Evolutionary conservation across 2,888 invertebrate species (phyloP), one percentile per base, ranked within the genome.

Genomic region (Andrena bicolor): DNA sequence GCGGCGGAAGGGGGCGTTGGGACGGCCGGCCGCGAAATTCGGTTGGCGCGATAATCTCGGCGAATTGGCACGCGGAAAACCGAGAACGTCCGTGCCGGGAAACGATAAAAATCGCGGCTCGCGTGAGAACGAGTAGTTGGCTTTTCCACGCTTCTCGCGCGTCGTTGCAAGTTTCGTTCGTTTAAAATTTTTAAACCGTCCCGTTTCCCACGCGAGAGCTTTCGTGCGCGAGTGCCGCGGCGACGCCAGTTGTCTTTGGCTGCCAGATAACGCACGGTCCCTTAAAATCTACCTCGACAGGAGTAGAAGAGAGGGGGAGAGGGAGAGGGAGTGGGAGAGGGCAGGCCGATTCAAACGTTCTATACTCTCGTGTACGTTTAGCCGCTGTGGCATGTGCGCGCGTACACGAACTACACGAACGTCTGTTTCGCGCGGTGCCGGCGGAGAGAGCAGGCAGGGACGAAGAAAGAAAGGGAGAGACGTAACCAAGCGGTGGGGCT

Each of bases 211-310:
- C 56, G 56, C 23, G 56, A 26, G 20, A 20, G 51, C n/a, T 20
- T 51, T 20, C 51, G 51, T 51, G 51, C 56, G 56, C 56, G 56
- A 23, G 10, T 56, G 66, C 32, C 23, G 49, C 56, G 56, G 64
- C 41, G 28, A 35, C 82, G 83, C 84, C 91, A 26, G 56, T 56
- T 56, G 56, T 56, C 56, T 56, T 56, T 56, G 56, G 5, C 23
- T 66, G 20, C 26, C n/a, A 90, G 89, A 90, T 90, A 90, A 89
- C 88, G 82, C 85, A 73, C 76, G 79, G 79, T 82, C 85, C 83
- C 86, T 88, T 83, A 86, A 84, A 88, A 76, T 66, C 77, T 76
- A 82, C 76, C 76, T 70, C 58, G 56, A 20, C 23, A 23, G 10
- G 26, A 66, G 73, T 5, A 48, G 30, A 51, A 70, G 72, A 65